Percentiles rank a stretch among this genome's conserved stretches.
Evolutionary conservation across 2,888 invertebrate species (phyloP).

Genomic region (Synergus japonicus): DNA sequence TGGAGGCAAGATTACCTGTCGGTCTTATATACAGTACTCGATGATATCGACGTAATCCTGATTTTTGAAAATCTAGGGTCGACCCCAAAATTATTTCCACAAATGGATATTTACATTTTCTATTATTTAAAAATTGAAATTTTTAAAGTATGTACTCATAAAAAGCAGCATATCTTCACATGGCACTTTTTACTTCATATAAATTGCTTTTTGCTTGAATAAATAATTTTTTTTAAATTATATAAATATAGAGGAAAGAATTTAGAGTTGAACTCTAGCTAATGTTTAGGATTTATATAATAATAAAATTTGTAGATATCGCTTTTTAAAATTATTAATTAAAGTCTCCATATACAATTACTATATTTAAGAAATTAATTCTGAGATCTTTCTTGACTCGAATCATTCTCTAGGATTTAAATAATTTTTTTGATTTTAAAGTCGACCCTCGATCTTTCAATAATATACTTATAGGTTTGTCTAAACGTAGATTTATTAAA

Average conservation of each 20-base stretch:
- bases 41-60: slow-evolving; percentile 40
- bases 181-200: neutral
- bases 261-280: neutral
- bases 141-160: neutral
- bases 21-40: slow-evolving; percentile 56
- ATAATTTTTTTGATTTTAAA: neutral
- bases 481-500: slow-evolving; percentile 11
- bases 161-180: neutral
- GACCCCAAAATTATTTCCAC: slow-evolving; percentile 4
- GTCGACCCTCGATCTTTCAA: slow-evolving; percentile 20
- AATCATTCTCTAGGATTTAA: neutral
- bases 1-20: slow-evolving; percentile 58
- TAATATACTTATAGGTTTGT: slow-evolving; percentile 15
- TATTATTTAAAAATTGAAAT: neutral
- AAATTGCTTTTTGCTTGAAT: neutral
- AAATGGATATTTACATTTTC: slow-evolving; percentile 32
- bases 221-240: neutral
- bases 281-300: neutral
- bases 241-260: neutral
- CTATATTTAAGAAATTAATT: neutral
- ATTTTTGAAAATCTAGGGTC: slow-evolving; percentile 25
- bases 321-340: neutral
- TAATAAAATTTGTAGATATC: neutral
- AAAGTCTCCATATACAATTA: no score
- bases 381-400: slow-evolving; percentile 20